Base-by-base conservation (phyloP, 1,140 invertebrate species). In the Oryzaephilus surinamensis region DNA sequence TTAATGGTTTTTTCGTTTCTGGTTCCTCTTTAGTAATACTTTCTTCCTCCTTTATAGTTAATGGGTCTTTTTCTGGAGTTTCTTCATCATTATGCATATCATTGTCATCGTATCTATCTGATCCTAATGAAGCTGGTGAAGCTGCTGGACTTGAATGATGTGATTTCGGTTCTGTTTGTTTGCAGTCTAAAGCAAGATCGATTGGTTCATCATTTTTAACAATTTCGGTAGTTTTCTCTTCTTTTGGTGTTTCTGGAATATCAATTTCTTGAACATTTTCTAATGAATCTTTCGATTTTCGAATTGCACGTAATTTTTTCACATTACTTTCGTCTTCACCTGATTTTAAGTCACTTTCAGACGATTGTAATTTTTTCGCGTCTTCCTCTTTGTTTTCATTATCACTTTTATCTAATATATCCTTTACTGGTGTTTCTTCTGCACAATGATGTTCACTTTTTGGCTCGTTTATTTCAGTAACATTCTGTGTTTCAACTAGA, bases 11-110 rank as follows among this genome's bases (percentile, higher is more conserved):
- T 31, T 20, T 21, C 6, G 6, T 18, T 29, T 29, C 15, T 31
- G 23, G 19, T 24, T 4, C 4, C 10, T 20, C 23, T n/a, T n/a
- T 24, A n/a, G 10, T 24, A 24, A 24, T 20, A 10, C 19, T 38
- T 38, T 53, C 41, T 36, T 43, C 38, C 7, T 39, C 36, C 1
- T 45, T 39, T 2, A 40, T 45, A 2, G 39, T 45, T n/a, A 52
- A 26, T 7, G 51, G 48, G 41, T 51, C 46, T 16, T 36, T 43
- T 19, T 45, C 43, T 11, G 26, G 8, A 12, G 20, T 18, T 7
- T 31, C 44, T 2, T 18, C 33, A 7, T 16, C 32, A 19, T 30
- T 34, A 12, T 26, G 26, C 13, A 32, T 45, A 13, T 23, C 34
- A 33, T 32, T 38, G 17, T 44, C 43, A 24, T 32, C 45, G n/a